Conservation (phyloP, 2,888 invertebrate genomes). For the Schrankia costaestrigalis region DNA sequence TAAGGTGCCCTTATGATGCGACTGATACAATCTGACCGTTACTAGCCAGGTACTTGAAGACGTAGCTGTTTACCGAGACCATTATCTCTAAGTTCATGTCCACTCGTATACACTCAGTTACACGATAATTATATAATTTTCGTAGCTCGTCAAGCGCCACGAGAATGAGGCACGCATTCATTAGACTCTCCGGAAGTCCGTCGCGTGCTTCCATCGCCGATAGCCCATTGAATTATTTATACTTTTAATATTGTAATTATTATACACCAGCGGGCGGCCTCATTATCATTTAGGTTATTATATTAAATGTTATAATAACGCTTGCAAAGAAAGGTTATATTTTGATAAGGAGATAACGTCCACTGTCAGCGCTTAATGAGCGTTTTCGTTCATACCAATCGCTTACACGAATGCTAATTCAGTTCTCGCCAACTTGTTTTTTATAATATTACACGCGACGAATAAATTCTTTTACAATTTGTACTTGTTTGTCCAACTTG, state of each 20-base stretch:
- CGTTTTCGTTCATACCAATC: conserved; percentile 42
- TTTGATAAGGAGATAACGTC: conserved; percentile 68
- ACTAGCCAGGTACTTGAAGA: conserved; percentile 7
- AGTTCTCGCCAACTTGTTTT: conserved; percentile 47
- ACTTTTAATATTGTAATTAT: conserved; percentile 78
- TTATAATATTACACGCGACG: conserved; percentile 50
- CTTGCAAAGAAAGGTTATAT: conserved; percentile 68
- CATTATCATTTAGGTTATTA: conserved; percentile 77
- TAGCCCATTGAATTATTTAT: conserved; percentile 79
- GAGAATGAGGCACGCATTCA: conserved; percentile 59
- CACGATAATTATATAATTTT: conserved; percentile 58
- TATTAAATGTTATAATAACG: conserved; percentile 76
- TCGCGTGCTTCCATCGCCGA: conserved; percentile 74
- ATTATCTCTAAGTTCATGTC: conserved; percentile 30
- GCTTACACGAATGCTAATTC: conserved; percentile 56
- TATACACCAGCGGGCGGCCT: conserved; percentile 66
- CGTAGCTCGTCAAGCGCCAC: conserved; percentile 58
- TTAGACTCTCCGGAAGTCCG: conserved; percentile 73
- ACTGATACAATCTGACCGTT: not conserved
- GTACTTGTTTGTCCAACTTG: conserved; percentile 64
- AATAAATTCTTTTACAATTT: conserved; percentile 63
- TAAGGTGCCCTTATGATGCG: too few species aligned
- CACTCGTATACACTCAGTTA: conserved; percentile 36
- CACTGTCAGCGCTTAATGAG: conserved; percentile 61
- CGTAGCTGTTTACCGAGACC: conserved; percentile 11